Conservation (phyloP, 2,797 vertebrate genomes). For the Micrastur ruficollis region DNA sequence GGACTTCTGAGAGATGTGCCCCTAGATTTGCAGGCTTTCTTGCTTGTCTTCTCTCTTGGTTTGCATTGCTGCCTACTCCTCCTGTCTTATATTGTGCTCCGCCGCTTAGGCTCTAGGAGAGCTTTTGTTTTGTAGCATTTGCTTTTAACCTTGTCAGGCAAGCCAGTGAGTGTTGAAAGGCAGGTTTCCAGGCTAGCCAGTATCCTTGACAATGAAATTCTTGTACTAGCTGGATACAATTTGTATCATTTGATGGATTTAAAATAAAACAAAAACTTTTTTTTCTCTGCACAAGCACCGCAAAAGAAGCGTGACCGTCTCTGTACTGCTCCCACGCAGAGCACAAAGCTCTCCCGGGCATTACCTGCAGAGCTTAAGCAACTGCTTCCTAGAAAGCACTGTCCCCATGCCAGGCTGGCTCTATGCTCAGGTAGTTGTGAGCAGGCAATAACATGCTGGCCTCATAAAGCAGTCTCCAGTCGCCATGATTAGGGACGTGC, state of each 20-base stretch:
- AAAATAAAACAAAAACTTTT: neutral
- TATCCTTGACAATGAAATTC: neutral
- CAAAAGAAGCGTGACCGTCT: neutral
- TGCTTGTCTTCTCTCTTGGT: neutral
- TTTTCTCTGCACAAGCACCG: too few species aligned
- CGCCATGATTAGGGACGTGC: rapidly evolving
- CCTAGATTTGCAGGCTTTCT: neutral
- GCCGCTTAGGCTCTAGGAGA: neutral
- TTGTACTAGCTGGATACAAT: neutral
- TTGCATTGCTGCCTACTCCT: neutral
- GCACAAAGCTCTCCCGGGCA: neutral
- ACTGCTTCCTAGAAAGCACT: neutral
- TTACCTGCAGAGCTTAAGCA: neutral
- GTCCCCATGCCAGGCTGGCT: neutral
- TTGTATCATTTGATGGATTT: neutral
- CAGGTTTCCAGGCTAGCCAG: neutral
- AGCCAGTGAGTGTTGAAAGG: neutral
- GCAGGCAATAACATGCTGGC: neutral
- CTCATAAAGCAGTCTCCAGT: neutral
- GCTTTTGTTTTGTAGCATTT: neutral
- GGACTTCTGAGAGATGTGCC: neutral
- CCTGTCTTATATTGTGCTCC: neutral
- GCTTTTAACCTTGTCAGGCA: neutral
- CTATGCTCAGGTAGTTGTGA: rapidly evolving
- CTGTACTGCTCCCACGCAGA: neutral